Conservation (phyloP, 2,888 invertebrate species). For the Escarpia spicata region DNA sequence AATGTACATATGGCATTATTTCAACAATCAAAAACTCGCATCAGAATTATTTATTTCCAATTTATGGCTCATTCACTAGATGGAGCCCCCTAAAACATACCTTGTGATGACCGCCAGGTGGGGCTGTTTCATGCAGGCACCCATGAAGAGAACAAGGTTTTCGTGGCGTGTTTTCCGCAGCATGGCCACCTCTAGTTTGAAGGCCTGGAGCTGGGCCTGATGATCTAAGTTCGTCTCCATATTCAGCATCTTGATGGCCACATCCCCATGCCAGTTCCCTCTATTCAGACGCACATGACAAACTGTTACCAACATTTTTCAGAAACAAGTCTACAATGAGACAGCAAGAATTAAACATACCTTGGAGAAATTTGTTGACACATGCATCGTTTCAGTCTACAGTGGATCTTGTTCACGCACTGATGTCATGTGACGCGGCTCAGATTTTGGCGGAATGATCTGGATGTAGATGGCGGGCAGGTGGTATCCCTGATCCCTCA, state of each 20-base stretch:
- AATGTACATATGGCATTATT: too few relatives aligned
- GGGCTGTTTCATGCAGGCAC: constrained; percentile 98
- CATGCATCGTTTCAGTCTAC: too few relatives aligned
- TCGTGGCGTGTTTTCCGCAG: constrained; percentile 98
- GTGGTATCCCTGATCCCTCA: too few relatives aligned
- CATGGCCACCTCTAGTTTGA: constrained; percentile 94
- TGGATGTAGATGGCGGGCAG: too few relatives aligned
- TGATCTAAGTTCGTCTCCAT: constrained; percentile 86
- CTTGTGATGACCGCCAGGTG: constrained; percentile 92
- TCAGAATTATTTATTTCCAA: too few relatives aligned
- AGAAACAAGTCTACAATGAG: background rate
- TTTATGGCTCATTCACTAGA: too few relatives aligned
- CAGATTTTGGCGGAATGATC: too few relatives aligned
- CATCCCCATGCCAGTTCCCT: constrained; percentile 97
- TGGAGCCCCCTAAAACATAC: constrained; percentile 43
- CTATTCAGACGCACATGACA: constrained; percentile 63
- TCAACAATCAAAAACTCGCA: too few relatives aligned
- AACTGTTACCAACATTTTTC: background rate
- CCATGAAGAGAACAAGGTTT: constrained; percentile 98
- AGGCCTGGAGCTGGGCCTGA: constrained; percentile 87
- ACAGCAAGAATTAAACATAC: too few relatives aligned
- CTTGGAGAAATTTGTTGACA: too few relatives aligned
- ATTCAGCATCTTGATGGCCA: constrained; percentile 94
- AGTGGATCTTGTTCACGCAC: too few relatives aligned
- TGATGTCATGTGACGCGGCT: too few relatives aligned